Conservation (phyloP, 2,797 vertebrate species). For the Takifugu ocellatus region DNA sequence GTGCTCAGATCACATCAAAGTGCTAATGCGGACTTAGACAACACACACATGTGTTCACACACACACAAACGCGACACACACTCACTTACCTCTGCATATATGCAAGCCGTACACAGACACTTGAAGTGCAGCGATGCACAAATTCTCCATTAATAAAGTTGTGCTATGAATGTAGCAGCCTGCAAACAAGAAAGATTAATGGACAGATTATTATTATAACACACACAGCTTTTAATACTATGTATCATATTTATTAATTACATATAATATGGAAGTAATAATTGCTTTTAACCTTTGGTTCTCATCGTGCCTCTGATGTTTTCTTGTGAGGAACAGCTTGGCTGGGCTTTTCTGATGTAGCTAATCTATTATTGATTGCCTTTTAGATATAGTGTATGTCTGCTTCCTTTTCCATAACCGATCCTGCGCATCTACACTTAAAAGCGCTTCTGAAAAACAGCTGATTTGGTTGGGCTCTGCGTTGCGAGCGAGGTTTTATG, state of each 20-base stretch:
- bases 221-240: too few species aligned
- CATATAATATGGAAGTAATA: not conserved
- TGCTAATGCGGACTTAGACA: slow-evolving; percentile 52
- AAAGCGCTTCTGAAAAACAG: slow-evolving; percentile 7
- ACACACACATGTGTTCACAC: slow-evolving; percentile 6
- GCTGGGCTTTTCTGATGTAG: slow-evolving; percentile 1
- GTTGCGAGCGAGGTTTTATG: not conserved
- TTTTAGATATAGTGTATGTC: slow-evolving; percentile 9
- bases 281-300: too few species aligned
- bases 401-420: not conserved
- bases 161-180: not conserved
- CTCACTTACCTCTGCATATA: slow-evolving; percentile 22
- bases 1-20: slow-evolving; percentile 70
- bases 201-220: not conserved
- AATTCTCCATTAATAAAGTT: not conserved
- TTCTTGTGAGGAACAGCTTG: too few species aligned
- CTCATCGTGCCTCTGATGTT: too few species aligned
- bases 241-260: not conserved
- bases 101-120: not conserved
- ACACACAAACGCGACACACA: slow-evolving; percentile 23
- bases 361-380: slow-evolving; percentile 17
- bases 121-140: slow-evolving; percentile 11
- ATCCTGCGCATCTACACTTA: not conserved
- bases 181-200: not conserved
- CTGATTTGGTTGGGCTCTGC: not conserved